Evolutionary conservation across 2,797 vertebrate species (phyloP).

Genomic region (Octomys mimax): DNA sequence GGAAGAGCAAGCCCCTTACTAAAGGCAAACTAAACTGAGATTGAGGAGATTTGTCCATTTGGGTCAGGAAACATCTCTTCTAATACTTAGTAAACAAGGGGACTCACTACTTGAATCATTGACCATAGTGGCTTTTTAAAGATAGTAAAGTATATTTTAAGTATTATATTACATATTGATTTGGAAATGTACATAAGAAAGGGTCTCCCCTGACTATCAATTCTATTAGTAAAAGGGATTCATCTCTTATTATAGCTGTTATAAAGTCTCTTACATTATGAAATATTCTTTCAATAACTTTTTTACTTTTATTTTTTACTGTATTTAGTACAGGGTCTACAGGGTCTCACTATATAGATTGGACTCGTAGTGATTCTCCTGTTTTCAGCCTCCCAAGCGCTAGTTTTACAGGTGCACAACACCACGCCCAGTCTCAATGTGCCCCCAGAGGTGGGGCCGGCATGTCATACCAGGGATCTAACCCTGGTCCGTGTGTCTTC

Average conservation of each 20-base stretch:
- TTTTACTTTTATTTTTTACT: not conserved
- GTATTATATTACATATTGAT: not conserved
- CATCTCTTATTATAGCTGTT: not conserved
- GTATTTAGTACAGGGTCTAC: too few species aligned
- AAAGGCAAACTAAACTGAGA: not conserved
- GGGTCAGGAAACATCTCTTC: not conserved
- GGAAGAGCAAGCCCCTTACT: not conserved
- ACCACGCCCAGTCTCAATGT: too few species aligned
- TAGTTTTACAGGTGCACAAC: too few species aligned
- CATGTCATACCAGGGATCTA: too few species aligned
- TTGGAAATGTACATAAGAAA: not conserved
- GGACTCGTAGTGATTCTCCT: too few species aligned
- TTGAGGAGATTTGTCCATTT: not conserved
- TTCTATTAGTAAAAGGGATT: not conserved
- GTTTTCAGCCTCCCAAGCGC: too few species aligned
- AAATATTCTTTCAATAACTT: not conserved
- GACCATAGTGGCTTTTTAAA: not conserved
- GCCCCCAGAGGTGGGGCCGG: too few species aligned
- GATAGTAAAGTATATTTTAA: not conserved
- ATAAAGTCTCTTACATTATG: slow-evolving; percentile 2
- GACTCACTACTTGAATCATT: not conserved
- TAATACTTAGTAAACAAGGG: not conserved
- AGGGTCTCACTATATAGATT: too few species aligned
- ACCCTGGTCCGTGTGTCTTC: too few species aligned
- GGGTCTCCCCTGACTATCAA: not conserved